These are phyloP conservation scores for Eulithis prunata DNA, from an alignment of 2,888 invertebrate species.

Conservation along the genomic window DNA sequence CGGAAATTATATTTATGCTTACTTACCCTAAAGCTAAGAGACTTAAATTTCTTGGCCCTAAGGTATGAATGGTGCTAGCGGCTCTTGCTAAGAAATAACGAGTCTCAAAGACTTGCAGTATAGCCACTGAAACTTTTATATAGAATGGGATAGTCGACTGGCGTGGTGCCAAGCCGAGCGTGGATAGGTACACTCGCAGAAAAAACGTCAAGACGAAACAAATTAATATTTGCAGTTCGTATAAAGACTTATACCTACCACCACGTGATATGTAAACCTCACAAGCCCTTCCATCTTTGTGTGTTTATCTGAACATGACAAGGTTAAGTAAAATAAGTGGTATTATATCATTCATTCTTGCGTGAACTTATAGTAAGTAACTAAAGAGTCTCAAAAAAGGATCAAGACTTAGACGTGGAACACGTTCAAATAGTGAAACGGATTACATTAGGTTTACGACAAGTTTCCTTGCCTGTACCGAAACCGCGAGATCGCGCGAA, in stretches of 20 bases:
- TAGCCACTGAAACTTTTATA: conserved; percentile 41
- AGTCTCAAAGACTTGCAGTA: conserved; percentile 21
- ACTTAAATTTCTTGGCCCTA: conserved; percentile 8
- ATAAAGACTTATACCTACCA: too few relatives aligned
- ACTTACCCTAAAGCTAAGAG: neutral
- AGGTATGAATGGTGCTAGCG: neutral
- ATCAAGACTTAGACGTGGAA: too few relatives aligned
- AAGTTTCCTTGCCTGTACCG: conserved; percentile 27
- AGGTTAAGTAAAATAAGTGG: too few relatives aligned
- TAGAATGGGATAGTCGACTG: conserved; percentile 51
- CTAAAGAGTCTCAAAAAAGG: too few relatives aligned
- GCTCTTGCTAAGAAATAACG: conserved; percentile 9
- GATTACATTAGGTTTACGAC: neutral
- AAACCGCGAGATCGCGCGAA: conserved; percentile 41
- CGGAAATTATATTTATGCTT: too few relatives aligned
- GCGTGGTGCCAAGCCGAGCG: conserved; percentile 52
- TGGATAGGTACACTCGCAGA: conserved; percentile 32
- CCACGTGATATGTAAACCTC: too few relatives aligned
- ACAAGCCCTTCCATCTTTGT: too few relatives aligned
- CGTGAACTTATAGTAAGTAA: too few relatives aligned
- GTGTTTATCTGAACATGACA: too few relatives aligned
- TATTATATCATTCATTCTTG: too few relatives aligned
- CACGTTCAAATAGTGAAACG: too few relatives aligned
- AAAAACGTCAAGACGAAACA: conserved; percentile 11
- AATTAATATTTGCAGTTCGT: too few relatives aligned